Evolutionary conservation across 2,888 invertebrate species (phyloP).

Genomic region (Orgyia antiqua): DNA sequence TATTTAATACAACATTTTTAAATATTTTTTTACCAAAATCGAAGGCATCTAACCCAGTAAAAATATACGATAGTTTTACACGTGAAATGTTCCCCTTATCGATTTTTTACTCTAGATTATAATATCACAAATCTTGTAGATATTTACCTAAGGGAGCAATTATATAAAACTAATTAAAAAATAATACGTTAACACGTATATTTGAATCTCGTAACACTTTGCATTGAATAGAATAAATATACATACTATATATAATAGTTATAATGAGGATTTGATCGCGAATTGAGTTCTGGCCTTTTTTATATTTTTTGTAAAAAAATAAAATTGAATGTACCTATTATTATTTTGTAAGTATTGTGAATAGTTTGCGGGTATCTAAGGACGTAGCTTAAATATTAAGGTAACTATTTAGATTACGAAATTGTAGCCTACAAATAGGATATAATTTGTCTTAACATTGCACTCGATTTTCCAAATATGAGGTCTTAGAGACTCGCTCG

Average conservation of each 20-base stretch:
- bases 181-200: conserved; percentile 46
- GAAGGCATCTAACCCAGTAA: conserved; percentile 11
- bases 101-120: conserved; percentile 30
- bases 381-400: conserved; percentile 3
- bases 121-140: conserved; percentile 52
- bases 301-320: conserved; percentile 19
- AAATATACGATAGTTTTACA: conserved; percentile 23
- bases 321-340: conserved; percentile 9
- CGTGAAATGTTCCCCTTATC: conserved; percentile 22
- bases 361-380: conserved; percentile 22
- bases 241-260: conserved; percentile 10
- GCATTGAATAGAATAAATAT: conserved; percentile 17
- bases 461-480: not conserved
- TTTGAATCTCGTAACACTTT: conserved; percentile 36
- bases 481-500: too few species aligned
- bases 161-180: conserved; percentile 43
- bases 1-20: too few species aligned
- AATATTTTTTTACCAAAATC: conserved; percentile 11
- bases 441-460: not conserved
- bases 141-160: conserved; percentile 72
- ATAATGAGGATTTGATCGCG: conserved; percentile 25
- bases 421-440: not conserved
- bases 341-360: conserved; percentile 19
- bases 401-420: not conserved
- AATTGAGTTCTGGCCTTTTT: conserved; percentile 23